Base-by-base conservation (phyloP, 1,140 invertebrate genomes). In the Aphis gossypii region DNA sequence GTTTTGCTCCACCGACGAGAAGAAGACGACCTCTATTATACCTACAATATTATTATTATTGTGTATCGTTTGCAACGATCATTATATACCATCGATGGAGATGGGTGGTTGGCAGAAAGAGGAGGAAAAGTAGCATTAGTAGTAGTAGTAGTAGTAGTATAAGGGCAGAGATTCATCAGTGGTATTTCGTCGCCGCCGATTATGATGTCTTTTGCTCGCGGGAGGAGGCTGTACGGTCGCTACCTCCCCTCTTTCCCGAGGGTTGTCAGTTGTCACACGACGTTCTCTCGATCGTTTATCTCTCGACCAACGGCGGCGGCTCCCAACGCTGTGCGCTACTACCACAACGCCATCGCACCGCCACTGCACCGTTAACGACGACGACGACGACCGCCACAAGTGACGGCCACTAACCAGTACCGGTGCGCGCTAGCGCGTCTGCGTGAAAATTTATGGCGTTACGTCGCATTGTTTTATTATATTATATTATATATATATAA, bases 201-300 rank as follows among this genome's bases (percentile, higher is more conserved):
- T 76, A 54, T 54, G 60, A 76, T 76, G 60, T 76, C 60, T 76
- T n/a, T 14, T 5, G n/a, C 60, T 1, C 14, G 60, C n/a, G 11
- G 60, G 14, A n/a, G 60, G 60, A 76, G 30, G 60, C 14, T 14
- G n/a, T 68, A n/a, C 11, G 30, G 30, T 76, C 60, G n/a, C 60
- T n/a, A 76, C 60, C 60, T 76, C 60, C 60, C 60, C 60, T 76
- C 60, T n/a, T n/a, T 4, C 7, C 82, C 7, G 20, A 35, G 82
- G 82, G 82, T 76, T 76, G 60, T 76, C 60, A 76, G 60, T 76
- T 76, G 60, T 76, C 60, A 76, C 60, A 76, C 60, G 82, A 83
- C 83, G 41, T 44, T 86, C 41, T 41, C 9, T 44, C 83, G n/a
- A 51, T 48, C 87, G 87, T 89, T 38, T n/a, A 88, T 88, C 86